These are phyloP conservation scores for Colius striatus DNA, from an alignment of 2,113 vertebrate species.

Conservation along the genomic window DNA sequence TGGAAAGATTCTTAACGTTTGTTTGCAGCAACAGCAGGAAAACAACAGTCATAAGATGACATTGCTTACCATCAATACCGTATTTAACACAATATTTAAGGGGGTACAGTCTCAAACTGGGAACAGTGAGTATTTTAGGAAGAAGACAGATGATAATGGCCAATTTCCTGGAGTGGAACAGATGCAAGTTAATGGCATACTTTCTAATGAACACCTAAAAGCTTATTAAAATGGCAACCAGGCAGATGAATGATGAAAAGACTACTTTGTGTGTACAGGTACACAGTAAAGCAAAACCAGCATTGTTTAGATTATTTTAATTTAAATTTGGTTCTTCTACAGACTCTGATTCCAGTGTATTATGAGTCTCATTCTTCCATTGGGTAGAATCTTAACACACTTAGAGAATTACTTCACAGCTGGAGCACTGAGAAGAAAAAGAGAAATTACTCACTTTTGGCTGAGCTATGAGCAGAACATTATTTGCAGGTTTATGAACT, in stretches of 20 bases:
- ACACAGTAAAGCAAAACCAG: neutral
- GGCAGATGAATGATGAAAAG: neutral
- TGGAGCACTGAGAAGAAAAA: neutral
- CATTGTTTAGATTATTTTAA: neutral
- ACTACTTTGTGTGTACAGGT: neutral
- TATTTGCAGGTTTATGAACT: conserved; percentile 33
- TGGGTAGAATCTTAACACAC: neutral
- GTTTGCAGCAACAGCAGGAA: conserved; percentile 35
- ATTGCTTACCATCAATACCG: neutral
- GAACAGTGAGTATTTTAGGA: neutral
- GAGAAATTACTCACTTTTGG: conserved; percentile 44
- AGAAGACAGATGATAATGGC: neutral
- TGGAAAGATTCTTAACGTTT: conserved; percentile 34
- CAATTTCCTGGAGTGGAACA: conserved; percentile 24
- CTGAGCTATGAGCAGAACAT: neutral
- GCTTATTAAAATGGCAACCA: neutral
- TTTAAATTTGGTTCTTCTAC: neutral
- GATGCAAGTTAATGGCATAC: neutral
- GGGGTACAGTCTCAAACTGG: neutral
- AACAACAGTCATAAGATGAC: neutral
- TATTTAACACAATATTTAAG: neutral
- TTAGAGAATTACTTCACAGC: neutral
- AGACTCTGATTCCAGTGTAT: neutral
- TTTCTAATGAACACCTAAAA: conserved; percentile 1
- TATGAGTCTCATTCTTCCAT: neutral